phyloP scores from a whole-genome alignment of 2,888 invertebrate species.

The Physocephala rufipes region DNA sequence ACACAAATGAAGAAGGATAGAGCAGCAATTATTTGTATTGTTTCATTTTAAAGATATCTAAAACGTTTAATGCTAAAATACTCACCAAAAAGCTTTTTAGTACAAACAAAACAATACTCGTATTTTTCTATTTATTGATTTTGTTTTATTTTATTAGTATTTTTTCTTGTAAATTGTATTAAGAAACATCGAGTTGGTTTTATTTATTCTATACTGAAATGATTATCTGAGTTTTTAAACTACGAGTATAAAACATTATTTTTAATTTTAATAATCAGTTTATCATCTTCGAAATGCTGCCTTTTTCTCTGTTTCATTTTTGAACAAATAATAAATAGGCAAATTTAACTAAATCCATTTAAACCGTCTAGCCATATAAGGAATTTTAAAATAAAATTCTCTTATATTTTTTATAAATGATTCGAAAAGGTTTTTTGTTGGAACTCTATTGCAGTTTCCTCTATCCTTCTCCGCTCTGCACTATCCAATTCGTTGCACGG shows the following conservation, averaged over 20 bases:
- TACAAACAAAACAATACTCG: background rate
- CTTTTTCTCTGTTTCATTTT: conserved; percentile 13
- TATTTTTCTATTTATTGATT: background rate
- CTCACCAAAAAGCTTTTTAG: conserved; percentile 29
- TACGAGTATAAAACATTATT: conserved; percentile 30
- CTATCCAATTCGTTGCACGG: conserved; percentile 29
- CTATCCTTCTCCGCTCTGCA: conserved; percentile 62
- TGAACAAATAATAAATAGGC: too few relatives aligned
- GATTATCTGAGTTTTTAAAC: conserved; percentile 22
- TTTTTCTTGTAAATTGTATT: conserved; percentile 26
- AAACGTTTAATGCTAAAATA: conserved; percentile 36
- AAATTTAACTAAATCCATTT: too few relatives aligned
- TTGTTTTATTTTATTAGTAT: too few relatives aligned
- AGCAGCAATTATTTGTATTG: conserved; percentile 57
- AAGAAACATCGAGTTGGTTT: conserved; percentile 4
- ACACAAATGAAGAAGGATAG: conserved; percentile 73
- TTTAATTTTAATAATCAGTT: conserved; percentile 41
- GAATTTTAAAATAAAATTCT: conserved; percentile 26
- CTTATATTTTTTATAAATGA: conserved; percentile 38
- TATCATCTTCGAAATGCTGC: background rate
- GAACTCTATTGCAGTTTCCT: conserved; percentile 50
- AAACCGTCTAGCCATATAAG: too few relatives aligned
- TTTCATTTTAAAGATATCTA: conserved; percentile 34
- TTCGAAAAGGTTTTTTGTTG: conserved; percentile 37
- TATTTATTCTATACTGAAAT: background rate